Base-by-base conservation (phyloP, 2,888 invertebrate species). In the Dione vanillae region DNA sequence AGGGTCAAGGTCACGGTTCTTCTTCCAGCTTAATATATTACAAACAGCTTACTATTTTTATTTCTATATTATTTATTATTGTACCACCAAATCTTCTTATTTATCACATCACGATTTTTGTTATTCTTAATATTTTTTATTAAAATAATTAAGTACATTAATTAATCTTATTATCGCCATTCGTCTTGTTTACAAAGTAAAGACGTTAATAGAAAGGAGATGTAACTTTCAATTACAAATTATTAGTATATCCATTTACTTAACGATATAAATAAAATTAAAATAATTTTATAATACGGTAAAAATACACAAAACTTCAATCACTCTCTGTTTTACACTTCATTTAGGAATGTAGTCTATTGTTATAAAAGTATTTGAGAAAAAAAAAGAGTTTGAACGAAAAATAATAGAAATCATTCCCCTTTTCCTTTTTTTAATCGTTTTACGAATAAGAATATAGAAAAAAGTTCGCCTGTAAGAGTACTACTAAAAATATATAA, bases 1-100 rank as follows among this genome's bases (percentile, higher is more conserved):
- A 85, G 87, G 92, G 92, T 93, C 94, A 94, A 94, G 94, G 94
- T 92, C 92, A 93, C 85, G 86, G 43, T 67, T 62, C 81, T 83
- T 82, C 83, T 84, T 87, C 85, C 86, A 84, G 79, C 82, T 81
- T 78, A 83, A 83, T 82, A 77, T 76, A 78, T 78, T 59, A 61
- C 27, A 43, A 6, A 45, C 20, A 27, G 9, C 16, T 20, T 27
- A 43, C 14, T 27, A 20, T 37, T 37, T 10, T 9, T 12, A 20
- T 59, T 19, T 19, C 11, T 12, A 19, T 20, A 27, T 10, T 27
- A 10, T 10, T 20, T 10, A 10, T 14, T 43, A 3, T 59, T 27
- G 40, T 59, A n/a, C 14, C 8, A 41, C 14, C 6, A 9, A 41
- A 14, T 14, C 8, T 9, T 3, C 10, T 43, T 3, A 14, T 27